Evolutionary conservation across 1,140 invertebrate species (phyloP).

Genomic region (Atta colombica): DNA sequence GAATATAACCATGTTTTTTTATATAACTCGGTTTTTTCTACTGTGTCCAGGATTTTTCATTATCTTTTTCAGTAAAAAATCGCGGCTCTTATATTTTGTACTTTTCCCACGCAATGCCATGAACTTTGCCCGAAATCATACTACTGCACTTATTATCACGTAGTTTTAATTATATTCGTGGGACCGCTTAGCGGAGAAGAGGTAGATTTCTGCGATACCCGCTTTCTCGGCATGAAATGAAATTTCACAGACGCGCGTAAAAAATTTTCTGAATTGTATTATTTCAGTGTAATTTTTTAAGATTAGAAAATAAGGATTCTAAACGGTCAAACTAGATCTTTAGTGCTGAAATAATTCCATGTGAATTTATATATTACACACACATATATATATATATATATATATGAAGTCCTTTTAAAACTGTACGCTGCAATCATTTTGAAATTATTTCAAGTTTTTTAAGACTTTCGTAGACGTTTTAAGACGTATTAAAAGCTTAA

Average conservation of each 20-base stretch:
- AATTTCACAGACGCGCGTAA: conserved; percentile 38
- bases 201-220: conserved; percentile 32
- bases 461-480: not conserved
- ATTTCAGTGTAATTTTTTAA: conserved; percentile 5
- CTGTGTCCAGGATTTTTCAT: not conserved
- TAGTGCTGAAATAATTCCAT: too few relatives aligned
- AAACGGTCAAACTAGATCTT: too few relatives aligned
- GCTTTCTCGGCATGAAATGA: conserved; percentile 19
- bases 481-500: not conserved
- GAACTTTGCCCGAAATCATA: conserved; percentile 37
- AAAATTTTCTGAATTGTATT: conserved; percentile 41
- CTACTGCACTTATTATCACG: conserved; percentile 39
- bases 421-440: too few relatives aligned
- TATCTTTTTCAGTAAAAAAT: not conserved
- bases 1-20: not conserved
- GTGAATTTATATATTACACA: too few relatives aligned
- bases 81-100: not conserved
- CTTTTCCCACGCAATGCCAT: conserved; percentile 4
- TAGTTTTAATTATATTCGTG: conserved; percentile 59
- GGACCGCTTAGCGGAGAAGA: conserved; percentile 36
- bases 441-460: conserved; percentile 28
- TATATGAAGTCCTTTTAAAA: too few relatives aligned
- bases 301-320: too few relatives aligned
- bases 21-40: too few relatives aligned
- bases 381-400: too few relatives aligned